Percentiles rank a stretch among this genome's conserved stretches.
Evolutionary conservation across 2,888 invertebrate genomes (phyloP).

Genomic region (Cataglyphis altisquamis): DNA sequence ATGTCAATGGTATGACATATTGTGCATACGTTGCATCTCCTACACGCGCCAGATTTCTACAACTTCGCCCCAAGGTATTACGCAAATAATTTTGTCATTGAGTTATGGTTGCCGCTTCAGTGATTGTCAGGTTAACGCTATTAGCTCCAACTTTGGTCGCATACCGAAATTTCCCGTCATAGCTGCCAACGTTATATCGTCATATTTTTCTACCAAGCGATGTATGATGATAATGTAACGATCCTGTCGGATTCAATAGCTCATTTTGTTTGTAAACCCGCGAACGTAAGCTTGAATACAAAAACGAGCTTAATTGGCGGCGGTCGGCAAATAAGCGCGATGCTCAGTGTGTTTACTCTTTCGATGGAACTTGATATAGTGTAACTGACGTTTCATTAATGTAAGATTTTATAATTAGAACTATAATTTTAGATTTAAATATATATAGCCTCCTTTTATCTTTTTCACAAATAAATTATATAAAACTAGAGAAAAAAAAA

Average conservation of each 20-base stretch:
- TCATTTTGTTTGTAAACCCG: constrained; percentile 20
- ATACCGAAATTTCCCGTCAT: constrained; percentile 34
- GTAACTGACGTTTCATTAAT: not conserved
- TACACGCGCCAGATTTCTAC: constrained; percentile 16
- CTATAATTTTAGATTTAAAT: not conserved
- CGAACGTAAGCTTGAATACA: constrained; percentile 10
- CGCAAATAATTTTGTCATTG: constrained; percentile 45
- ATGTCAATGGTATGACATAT: not conserved
- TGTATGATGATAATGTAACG: constrained; percentile 24
- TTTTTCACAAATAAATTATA: not conserved
- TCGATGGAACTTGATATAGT: not conserved
- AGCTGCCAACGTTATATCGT: constrained; percentile 10
- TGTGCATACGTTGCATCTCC: not conserved
- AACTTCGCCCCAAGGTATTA: constrained; percentile 29
- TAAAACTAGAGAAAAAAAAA: not conserved
- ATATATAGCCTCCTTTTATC: not conserved
- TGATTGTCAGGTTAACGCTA: constrained; percentile 35
- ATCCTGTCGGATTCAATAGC: constrained; percentile 12
- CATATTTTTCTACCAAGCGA: not conserved
- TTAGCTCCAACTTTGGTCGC: constrained; percentile 31
- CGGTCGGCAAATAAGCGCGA: not conserved
- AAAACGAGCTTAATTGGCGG: constrained; percentile 23
- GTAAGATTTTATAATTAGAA: not conserved
- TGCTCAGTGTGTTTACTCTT: constrained; percentile 2
- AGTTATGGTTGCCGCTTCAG: constrained; percentile 31